A percentile compares a stretch with the other conserved stretches of the same genome.
phyloP scores from a whole-genome alignment of 2,797 vertebrate genomes.

The Melanotaenia trifasciata region DNA sequence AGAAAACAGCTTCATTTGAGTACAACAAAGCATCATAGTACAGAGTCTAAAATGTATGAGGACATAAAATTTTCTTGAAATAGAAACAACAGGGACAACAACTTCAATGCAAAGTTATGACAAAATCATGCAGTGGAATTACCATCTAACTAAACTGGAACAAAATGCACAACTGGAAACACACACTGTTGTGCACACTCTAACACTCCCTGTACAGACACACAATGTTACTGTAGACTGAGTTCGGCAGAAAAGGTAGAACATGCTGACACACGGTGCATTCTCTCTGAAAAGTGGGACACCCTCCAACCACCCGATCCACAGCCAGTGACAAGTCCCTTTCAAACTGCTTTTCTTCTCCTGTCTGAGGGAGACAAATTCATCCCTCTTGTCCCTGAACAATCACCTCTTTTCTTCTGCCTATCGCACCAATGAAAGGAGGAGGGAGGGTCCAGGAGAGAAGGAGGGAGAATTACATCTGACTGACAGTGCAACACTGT shows the following conservation, averaged over 20 bases:
- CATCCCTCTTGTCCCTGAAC: slow-evolving; percentile 81
- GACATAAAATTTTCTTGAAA: slow-evolving; percentile 15
- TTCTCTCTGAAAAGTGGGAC: slow-evolving; percentile 86
- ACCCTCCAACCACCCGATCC: slow-evolving; percentile 74
- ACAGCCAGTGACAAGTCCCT: slow-evolving; percentile 72
- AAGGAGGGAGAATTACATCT: slow-evolving; percentile 59
- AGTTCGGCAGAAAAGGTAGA: slow-evolving; percentile 48
- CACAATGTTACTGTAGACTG: slow-evolving; percentile 54
- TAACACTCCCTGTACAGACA: slow-evolving; percentile 1
- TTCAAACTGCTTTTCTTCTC: slow-evolving; percentile 79
- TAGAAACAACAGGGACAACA: slow-evolving; percentile 58
- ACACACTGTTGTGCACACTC: slow-evolving; percentile 19
- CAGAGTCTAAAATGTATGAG: neutral
- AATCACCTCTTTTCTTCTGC: slow-evolving; percentile 81
- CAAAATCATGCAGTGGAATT: slow-evolving; percentile 2
- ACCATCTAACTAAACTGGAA: slow-evolving; percentile 1
- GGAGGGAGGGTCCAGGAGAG: slow-evolving; percentile 62
- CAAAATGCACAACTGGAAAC: slow-evolving; percentile 2
- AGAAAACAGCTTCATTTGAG: neutral
- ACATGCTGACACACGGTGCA: slow-evolving; percentile 76
- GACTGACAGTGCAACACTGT: slow-evolving; percentile 65
- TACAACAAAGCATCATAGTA: neutral
- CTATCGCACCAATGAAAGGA: slow-evolving; percentile 66
- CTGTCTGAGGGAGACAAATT: slow-evolving; percentile 81
- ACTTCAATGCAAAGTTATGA: slow-evolving; percentile 68